Evolutionary conservation across 2,113 vertebrate genomes (phyloP), one percentile per base, ranked within the genome.

Genomic region (Dasyprocta punctata): DNA sequence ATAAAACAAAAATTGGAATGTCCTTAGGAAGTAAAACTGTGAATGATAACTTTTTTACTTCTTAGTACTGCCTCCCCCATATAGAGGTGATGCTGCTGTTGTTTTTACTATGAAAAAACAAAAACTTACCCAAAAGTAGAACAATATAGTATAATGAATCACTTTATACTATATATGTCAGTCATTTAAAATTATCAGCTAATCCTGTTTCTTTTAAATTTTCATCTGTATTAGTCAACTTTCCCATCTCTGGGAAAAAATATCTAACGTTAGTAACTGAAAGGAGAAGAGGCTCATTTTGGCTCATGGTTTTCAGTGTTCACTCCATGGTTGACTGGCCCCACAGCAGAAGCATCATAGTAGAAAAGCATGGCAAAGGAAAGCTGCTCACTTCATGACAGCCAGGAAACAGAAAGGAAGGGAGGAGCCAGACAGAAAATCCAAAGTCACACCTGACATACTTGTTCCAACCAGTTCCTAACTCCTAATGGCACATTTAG

Each of bases 201-300:
- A 88, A 81, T 81, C 20, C 67, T 73, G 16, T 52, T 93, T 89
- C 12, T 24, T 90, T 84, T 88, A 24, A 73, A 95, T 60, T 90
- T 3, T 30, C 75, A 78, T 49, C 44, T 78, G 75, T 49, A 26
- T 30, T 16, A 30, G 41, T 77, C 73, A 77, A 44, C 44, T 78
- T 78, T 78, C 44, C 14, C 26, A 33, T 16, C 26, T 49, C 28
- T 49, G 14, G 44, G 10, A 47, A 49, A 78, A 49, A 33, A 19
- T 78, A 17, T 0, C 28, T 47, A 78, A 49, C 28, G 33, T 13
- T 33, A 30, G 26, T 28, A 78, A 49, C 14, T 30, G 49, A 77
- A 24, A 44, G 41, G 41, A 33, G 6, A 33, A 47, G 14, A 47
- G 6, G 73, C 1, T 77, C 14, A 47, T 75, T 75, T 28, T 77